Conservation (phyloP, 2,888 invertebrate genomes). For the Phania funesta region DNA sequence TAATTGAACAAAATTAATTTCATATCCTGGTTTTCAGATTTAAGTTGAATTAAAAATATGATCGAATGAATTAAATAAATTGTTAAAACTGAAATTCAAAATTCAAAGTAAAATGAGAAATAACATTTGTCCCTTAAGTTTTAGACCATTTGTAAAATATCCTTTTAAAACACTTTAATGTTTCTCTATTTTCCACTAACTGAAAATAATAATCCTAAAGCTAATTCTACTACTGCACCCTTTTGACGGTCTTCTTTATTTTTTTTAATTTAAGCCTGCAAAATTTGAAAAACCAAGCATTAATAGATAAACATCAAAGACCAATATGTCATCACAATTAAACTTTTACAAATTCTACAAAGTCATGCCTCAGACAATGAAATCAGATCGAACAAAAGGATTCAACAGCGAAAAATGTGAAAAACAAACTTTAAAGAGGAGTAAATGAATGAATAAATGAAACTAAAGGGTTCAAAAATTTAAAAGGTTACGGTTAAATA, state of each 20-base stretch:
- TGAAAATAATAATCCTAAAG: neutral
- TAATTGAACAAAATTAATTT: too few species aligned
- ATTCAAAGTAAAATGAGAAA: too few species aligned
- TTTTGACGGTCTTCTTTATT: neutral
- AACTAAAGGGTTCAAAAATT: constrained; percentile 72
- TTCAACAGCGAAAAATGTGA: constrained; percentile 8
- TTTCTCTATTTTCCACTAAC: constrained; percentile 13
- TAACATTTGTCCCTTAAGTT: too few species aligned
- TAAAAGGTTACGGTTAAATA: constrained; percentile 74
- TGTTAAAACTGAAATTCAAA: too few species aligned
- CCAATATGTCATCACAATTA: constrained; percentile 67
- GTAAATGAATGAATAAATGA: constrained; percentile 26
- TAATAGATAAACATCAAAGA: constrained; percentile 67
- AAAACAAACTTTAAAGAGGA: constrained; percentile 47
- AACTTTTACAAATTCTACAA: constrained; percentile 64
- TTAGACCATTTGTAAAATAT: neutral
- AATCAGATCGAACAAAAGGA: constrained; percentile 45
- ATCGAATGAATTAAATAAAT: too few species aligned
- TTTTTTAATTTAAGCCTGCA: neutral
- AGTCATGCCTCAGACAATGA: constrained; percentile 64
- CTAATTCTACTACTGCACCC: neutral
- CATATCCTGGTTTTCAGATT: too few species aligned
- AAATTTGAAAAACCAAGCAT: constrained; percentile 25
- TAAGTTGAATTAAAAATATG: too few species aligned
- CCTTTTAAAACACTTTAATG: neutral